phyloP scores from a whole-genome alignment of 2,888 invertebrate species.

The Sinodicranocentrus sp. region DNA sequence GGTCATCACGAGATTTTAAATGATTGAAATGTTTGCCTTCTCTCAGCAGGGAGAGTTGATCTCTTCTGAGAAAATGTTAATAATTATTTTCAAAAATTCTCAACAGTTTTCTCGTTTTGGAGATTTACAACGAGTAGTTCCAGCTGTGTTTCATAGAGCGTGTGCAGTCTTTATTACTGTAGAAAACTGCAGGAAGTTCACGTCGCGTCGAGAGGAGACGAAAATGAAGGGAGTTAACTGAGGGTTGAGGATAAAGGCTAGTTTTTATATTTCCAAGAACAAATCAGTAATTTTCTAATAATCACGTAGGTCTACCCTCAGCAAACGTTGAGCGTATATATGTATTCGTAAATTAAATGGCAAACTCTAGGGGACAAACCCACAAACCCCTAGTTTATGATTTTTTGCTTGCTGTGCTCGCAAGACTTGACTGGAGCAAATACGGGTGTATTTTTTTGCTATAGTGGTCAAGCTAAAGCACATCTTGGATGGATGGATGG shows the following conservation, averaged over 20 bases:
- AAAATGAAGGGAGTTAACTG: not conserved
- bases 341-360: conserved; percentile 7
- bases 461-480: not conserved
- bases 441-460: not conserved
- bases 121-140: conserved; percentile 40
- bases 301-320: not conserved
- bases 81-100: conserved; percentile 20
- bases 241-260: not conserved
- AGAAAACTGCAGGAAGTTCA: conserved; percentile 44
- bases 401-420: not conserved
- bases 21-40: not conserved
- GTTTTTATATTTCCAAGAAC: not conserved
- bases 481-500: conserved; percentile 4
- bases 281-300: conserved; percentile 21
- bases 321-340: not conserved
- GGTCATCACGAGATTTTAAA: not conserved
- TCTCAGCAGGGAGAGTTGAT: not conserved
- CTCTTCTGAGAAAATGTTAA: conserved; percentile 15
- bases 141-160: conserved; percentile 27
- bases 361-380: not conserved
- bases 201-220: conserved; percentile 25
- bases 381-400: conserved; percentile 15
- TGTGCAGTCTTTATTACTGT: conserved; percentile 1
- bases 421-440: not conserved
- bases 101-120: conserved; percentile 10